These are phyloP conservation scores for Papilio glaucus DNA, from an alignment of 1,140 invertebrate species.

Conservation along the genomic window DNA sequence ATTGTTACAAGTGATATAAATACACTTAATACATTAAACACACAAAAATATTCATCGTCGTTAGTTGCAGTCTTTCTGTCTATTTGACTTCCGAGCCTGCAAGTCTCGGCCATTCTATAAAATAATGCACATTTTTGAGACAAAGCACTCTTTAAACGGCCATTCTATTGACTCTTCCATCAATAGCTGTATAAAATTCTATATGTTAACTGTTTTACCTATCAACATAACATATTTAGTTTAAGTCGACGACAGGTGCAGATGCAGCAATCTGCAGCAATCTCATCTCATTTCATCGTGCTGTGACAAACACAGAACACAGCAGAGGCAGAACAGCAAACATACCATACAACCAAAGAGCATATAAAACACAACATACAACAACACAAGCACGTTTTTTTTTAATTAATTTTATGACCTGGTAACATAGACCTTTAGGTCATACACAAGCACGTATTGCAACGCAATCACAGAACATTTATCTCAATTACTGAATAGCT, in stretches of 20 bases:
- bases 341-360: no score
- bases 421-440: no score
- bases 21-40: conserved; percentile 76
- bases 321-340: no score
- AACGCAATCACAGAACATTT: no score
- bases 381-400: no score
- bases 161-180: conserved; percentile 20
- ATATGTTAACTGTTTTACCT: conserved; percentile 22
- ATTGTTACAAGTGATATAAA: conserved; percentile 79
- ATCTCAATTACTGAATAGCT: no score
- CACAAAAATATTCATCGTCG: conserved; percentile 76
- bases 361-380: no score
- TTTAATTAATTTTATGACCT: no score
- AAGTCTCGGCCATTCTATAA: conserved; percentile 75
- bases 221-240: conserved; percentile 38
- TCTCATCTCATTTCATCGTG: background rate
- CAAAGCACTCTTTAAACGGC: conserved; percentile 42
- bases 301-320: background rate
- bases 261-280: no score
- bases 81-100: conserved; percentile 62
- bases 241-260: conserved; percentile 54
- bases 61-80: conserved; percentile 60
- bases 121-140: conserved; percentile 43
- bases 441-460: no score
- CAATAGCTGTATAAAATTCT: background rate